phyloP scores from a whole-genome alignment of 2,888 invertebrate genomes.

The Diloba caeruleocephala region DNA sequence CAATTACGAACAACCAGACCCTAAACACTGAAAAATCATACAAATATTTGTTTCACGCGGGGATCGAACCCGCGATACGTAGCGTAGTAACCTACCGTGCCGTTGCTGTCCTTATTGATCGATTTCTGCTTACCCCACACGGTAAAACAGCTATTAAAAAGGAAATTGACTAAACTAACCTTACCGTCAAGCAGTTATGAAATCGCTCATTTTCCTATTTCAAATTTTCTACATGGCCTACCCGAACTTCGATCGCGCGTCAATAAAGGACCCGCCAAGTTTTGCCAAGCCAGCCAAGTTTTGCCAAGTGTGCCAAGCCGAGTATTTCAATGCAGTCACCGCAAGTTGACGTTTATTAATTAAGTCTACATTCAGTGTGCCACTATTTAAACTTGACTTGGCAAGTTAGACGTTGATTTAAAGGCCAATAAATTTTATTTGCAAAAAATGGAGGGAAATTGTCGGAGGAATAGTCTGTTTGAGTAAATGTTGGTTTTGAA shows the following conservation, averaged over 20 bases:
- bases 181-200: too few species aligned
- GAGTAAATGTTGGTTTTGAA: conserved; percentile 11
- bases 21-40: too few species aligned
- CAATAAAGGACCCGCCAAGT: conserved; percentile 37
- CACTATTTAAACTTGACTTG: conserved; percentile 54
- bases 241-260: conserved; percentile 33
- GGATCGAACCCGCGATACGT: too few species aligned
- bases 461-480: conserved; percentile 13
- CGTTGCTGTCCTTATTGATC: too few species aligned
- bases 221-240: conserved; percentile 46
- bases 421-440: conserved; percentile 51
- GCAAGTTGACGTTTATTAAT: conserved; percentile 57
- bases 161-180: too few species aligned
- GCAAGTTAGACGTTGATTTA: conserved; percentile 54
- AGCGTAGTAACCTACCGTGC: too few species aligned
- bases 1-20: too few species aligned
- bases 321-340: conserved; percentile 38
- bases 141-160: too few species aligned
- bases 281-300: conserved; percentile 25
- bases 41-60: too few species aligned
- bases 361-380: conserved; percentile 48
- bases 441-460: conserved; percentile 29
- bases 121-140: too few species aligned
- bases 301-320: conserved; percentile 26
- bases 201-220: conserved; percentile 28